Percentiles rank a stretch among this genome's conserved stretches.
These are phyloP conservation scores for Drosophila pseudotakahashii DNA, from an alignment of 2,888 invertebrate species.

Conservation along the genomic window DNA sequence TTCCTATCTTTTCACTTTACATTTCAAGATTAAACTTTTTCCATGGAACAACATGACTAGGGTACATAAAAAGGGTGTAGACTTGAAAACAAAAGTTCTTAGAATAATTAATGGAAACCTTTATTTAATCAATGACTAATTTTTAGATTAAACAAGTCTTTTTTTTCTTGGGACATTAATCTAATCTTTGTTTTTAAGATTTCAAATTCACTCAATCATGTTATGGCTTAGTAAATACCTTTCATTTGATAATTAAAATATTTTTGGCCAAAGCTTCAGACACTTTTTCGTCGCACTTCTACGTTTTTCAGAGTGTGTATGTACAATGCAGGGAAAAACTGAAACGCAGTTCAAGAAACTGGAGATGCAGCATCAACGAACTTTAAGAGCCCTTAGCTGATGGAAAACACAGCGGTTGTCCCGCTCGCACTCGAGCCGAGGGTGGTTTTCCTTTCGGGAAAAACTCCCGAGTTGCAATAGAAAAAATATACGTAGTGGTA, in stretches of 20 bases:
- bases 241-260: constrained; percentile 1
- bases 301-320: constrained; percentile 33
- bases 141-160: no score
- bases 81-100: no score
- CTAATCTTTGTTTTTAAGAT: background rate
- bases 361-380: constrained; percentile 56
- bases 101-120: background rate
- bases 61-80: background rate
- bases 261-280: background rate
- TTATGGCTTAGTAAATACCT: constrained; percentile 11
- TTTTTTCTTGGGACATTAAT: no score
- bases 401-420: constrained; percentile 36
- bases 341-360: constrained; percentile 67
- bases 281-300: constrained; percentile 22
- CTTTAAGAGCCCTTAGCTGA: constrained; percentile 60
- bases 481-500: constrained; percentile 51
- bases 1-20: no score
- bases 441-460: constrained; percentile 54
- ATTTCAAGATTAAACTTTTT: background rate
- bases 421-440: constrained; percentile 46
- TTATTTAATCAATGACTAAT: background rate
- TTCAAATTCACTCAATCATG: constrained; percentile 10
- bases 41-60: background rate
- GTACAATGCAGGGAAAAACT: constrained; percentile 37
- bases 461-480: constrained; percentile 14